These are phyloP conservation scores for Timandra comae DNA, from an alignment of 2,888 invertebrate species.

Conservation along the genomic window DNA sequence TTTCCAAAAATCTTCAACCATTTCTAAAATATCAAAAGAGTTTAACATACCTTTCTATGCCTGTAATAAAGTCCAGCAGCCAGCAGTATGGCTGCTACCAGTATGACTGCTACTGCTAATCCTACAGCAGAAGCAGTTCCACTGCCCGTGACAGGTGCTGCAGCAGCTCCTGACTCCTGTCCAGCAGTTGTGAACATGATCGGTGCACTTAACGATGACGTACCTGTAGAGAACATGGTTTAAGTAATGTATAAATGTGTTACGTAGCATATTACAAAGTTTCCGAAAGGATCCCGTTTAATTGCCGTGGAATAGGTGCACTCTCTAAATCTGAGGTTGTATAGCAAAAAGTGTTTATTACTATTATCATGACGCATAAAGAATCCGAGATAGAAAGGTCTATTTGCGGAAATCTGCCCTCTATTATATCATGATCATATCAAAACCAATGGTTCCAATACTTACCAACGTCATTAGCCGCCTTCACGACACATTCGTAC, in stretches of 20 bases:
- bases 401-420: no score
- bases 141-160: constrained; percentile 72
- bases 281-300: no score
- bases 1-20: not conserved
- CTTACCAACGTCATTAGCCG: constrained; percentile 85
- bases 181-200: constrained; percentile 85
- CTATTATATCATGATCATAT: no score
- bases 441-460: no score
- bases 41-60: constrained; percentile 71
- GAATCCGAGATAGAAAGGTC: no score
- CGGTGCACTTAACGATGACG: constrained; percentile 84
- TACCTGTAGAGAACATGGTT: constrained; percentile 58
- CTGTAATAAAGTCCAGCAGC: constrained; percentile 80
- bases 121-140: constrained; percentile 80
- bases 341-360: no score
- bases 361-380: no score
- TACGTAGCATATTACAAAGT: no score
- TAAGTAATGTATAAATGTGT: no score
- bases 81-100: constrained; percentile 78
- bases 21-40: not conserved
- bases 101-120: constrained; percentile 77
- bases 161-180: constrained; percentile 83
- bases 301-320: no score
- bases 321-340: no score
- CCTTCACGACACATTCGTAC: constrained; percentile 89